Base-by-base conservation (phyloP, 2,797 vertebrate genomes). In the Neosalanx taihuensis region DNA sequence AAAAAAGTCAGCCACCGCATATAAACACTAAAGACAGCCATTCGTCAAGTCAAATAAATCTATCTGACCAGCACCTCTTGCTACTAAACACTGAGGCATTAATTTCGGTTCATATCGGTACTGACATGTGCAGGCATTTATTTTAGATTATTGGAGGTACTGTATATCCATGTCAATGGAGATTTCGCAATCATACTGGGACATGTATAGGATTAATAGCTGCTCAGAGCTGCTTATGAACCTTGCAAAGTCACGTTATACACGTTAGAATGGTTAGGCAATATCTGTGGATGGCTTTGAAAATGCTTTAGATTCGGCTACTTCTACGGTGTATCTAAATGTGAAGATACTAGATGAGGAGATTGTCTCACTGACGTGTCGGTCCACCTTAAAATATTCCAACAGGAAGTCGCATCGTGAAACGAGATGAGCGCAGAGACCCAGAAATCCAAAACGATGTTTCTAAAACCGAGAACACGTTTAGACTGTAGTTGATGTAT, bases 1-100 rank as follows among this genome's bases (percentile, higher is more conserved):
- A 68, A 71, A 76, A 67, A 64, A 68, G 72, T 83, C 81, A 87
- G 83, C 80, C 78, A 76, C 76, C 76, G 72, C 76, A 83, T 61
- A 81, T 74, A 72, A 73, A 74, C 65, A 69, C 64, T 61, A 6
- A 57, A 64, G 66, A 17, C 23, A 76, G 59, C 67, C 57, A 18
- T 69, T 70, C 26, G 46, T 62, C 37, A 62, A 6, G 35, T 67
- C 68, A 67, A 72, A 71, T 64, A 67, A 46, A 20, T 74, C 51
- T 60, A 46, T 26, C 67, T 72, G 70, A 58, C 74, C 71, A 70
- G 60, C 49, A 10, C 13, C 56, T 13, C 5, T 6, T 12, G 20
- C 13, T 29, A 37, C 64, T 51, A 6, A 10, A 13, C 35, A 17
- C 37, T 15, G 35, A 15, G 31, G 61, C 29, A 20, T 20, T 9